Conservation (phyloP, 1,140 invertebrate species). For the Chymomyza costata region DNA sequence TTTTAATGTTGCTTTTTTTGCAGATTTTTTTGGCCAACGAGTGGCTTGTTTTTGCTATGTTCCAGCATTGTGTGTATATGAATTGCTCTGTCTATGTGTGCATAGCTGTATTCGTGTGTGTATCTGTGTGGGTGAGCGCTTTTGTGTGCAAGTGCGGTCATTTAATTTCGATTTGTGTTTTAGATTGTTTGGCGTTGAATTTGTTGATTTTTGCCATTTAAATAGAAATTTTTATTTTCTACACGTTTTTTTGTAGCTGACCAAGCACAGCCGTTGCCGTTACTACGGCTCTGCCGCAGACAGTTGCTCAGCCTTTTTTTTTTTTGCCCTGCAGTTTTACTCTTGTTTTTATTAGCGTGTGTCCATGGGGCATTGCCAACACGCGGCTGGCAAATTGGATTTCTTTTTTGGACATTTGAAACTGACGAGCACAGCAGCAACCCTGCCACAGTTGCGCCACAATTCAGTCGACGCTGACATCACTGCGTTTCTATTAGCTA, state of each 20-base stretch:
- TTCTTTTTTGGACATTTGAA: slow-evolving; percentile 67
- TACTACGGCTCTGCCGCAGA: slow-evolving; percentile 25
- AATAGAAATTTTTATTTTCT: slow-evolving; percentile 73
- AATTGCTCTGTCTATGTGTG: slow-evolving; percentile 4
- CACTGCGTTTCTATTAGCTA: slow-evolving; percentile 55
- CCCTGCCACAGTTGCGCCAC: no score
- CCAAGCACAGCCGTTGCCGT: slow-evolving; percentile 4
- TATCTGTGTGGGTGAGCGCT: slow-evolving; percentile 38
- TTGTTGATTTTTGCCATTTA: slow-evolving; percentile 74
- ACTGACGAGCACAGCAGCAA: slow-evolving; percentile 56
- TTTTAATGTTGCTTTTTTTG: slow-evolving; percentile 5
- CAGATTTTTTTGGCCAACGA: slow-evolving; percentile 21
- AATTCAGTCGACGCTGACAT: neutral
- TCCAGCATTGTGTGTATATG: slow-evolving; percentile 19
- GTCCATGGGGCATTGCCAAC: slow-evolving; percentile 54
- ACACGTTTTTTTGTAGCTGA: slow-evolving; percentile 53
- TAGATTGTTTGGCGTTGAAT: slow-evolving; percentile 73
- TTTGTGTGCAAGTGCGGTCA: slow-evolving; percentile 73
- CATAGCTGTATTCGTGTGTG: slow-evolving; percentile 29
- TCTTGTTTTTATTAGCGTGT: slow-evolving; percentile 52
- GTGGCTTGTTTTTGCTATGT: slow-evolving; percentile 70
- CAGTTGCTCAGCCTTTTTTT: slow-evolving; percentile 9
- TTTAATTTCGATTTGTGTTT: slow-evolving; percentile 75
- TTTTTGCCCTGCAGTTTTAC: slow-evolving; percentile 13
- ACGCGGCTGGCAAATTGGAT: slow-evolving; percentile 62